Evolutionary conservation across 2,113 vertebrate genomes (phyloP), one percentile per base, ranked within the genome.

Genomic region (Brachionichthys hirsutus): DNA sequence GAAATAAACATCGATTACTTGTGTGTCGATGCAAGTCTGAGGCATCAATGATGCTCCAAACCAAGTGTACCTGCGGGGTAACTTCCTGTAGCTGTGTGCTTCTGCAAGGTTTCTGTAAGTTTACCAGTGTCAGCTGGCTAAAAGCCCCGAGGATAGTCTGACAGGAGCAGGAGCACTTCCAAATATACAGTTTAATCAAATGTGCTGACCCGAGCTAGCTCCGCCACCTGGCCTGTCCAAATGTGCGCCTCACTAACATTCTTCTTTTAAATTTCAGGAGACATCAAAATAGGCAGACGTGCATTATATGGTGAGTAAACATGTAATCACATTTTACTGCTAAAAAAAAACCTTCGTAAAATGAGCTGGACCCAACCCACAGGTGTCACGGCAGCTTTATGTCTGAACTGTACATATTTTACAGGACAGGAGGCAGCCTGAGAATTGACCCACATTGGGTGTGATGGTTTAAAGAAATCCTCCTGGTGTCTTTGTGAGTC

Each of bases 251-350:
- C 9, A 19, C 61, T 67, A 58, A 80, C 3, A 10, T 40, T 50
- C 3, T 67, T 55, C 46, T 51, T 70, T 85, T 1, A 67, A 2
- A 58, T 68, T 87, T 48, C 86, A 92, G 89, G 77, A 77, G 84
- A 90, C 35, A 12, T 89, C 50, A 89, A 82, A 72, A 55, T 90
- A 53, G 78, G 16, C 72, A 85, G 70, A 70, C 75, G 90, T 17
- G 68, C 71, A 15, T 42, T 79, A 52, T 9, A 60, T 8, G n/a
- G 91, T 92, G 74, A 90, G 89, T 88, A 65, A 45, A 13, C n/a
- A 35, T 2, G 50, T 60, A 10, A 54, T 54, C 0, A 4, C 10
- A 9, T n/a, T n/a, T 53, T 16, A 14, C 35, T 59, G 13, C 4
- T 46, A 7, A 18, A 1, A 9, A n/a, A 19, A 49, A 12, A 48